These are phyloP conservation scores for Polymixis flavicincta DNA, from an alignment of 2,888 invertebrate genomes.

Conservation along the genomic window DNA sequence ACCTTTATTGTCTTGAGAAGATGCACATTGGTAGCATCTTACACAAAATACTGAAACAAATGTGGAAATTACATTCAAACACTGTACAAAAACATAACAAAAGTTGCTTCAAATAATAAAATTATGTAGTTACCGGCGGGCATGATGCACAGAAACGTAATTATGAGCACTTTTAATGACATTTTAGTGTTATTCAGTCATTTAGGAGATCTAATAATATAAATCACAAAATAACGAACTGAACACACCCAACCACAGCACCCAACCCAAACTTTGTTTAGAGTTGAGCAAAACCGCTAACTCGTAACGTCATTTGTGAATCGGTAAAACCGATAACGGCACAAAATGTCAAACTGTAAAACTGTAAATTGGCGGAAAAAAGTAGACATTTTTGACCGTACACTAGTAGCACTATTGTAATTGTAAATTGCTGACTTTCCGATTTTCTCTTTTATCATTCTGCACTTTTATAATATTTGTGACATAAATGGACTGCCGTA, in stretches of 20 bases:
- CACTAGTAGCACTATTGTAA: too few relatives aligned
- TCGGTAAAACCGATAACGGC: background rate
- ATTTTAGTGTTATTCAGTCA: conserved; percentile 56
- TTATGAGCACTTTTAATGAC: conserved; percentile 46
- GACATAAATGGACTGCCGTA: too few relatives aligned
- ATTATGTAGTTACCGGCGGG: conserved; percentile 55
- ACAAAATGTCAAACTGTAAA: background rate
- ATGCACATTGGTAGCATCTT: conserved; percentile 98
- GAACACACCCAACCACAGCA: conserved; percentile 66
- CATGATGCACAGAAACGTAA: conserved; percentile 50
- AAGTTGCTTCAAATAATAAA: background rate
- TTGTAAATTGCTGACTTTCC: too few relatives aligned
- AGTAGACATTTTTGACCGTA: too few relatives aligned
- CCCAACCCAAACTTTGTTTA: conserved; percentile 57
- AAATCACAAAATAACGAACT: conserved; percentile 43
- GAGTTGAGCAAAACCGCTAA: conserved; percentile 33
- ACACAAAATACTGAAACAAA: conserved; percentile 92
- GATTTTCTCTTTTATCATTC: too few relatives aligned
- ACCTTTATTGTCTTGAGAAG: conserved; percentile 93
- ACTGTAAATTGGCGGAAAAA: too few relatives aligned
- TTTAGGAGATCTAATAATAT: conserved; percentile 23
- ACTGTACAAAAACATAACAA: conserved; percentile 15
- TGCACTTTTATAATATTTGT: too few relatives aligned
- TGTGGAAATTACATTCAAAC: conserved; percentile 2
- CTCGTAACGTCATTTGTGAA: conserved; percentile 12